These are phyloP conservation scores for Hipparchia sbordonii DNA, from an alignment of 2,888 invertebrate genomes.

Conservation along the genomic window DNA sequence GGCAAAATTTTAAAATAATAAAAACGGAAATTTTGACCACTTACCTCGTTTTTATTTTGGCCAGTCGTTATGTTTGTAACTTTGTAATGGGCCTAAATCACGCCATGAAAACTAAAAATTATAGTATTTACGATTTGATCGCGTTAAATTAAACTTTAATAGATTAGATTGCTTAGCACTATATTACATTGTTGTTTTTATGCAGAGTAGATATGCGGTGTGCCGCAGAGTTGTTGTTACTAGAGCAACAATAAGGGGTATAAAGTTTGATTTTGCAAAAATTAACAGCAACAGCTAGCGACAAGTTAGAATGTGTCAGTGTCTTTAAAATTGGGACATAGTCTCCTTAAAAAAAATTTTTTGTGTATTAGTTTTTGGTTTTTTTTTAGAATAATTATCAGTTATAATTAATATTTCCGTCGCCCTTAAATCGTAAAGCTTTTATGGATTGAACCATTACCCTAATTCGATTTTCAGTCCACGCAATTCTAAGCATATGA, in stretches of 20 bases:
- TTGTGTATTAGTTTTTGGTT: no score
- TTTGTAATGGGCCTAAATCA: background rate
- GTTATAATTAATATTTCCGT: no score
- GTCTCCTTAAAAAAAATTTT: no score
- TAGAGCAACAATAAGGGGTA: background rate
- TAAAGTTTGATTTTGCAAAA: no score
- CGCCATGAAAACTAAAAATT: constrained; percentile 9
- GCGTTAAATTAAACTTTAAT: constrained; percentile 15
- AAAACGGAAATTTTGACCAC: background rate
- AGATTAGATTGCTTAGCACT: constrained; percentile 4
- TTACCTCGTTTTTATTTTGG: background rate
- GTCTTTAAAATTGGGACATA: no score
- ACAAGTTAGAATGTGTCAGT: no score
- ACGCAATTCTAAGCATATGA: no score
- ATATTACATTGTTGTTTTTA: constrained; percentile 2
- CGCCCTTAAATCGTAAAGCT: no score
- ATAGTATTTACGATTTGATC: constrained; percentile 18
- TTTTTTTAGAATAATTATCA: no score
- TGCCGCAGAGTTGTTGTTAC: background rate
- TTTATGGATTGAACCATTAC: no score
- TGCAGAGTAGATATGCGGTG: background rate
- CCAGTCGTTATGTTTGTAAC: background rate
- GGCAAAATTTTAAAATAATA: background rate
- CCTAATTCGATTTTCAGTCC: no score
- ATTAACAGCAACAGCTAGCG: no score